Evolutionary conservation across 2,888 invertebrate genomes (phyloP).

Genomic region (Thumatha senex): DNA sequence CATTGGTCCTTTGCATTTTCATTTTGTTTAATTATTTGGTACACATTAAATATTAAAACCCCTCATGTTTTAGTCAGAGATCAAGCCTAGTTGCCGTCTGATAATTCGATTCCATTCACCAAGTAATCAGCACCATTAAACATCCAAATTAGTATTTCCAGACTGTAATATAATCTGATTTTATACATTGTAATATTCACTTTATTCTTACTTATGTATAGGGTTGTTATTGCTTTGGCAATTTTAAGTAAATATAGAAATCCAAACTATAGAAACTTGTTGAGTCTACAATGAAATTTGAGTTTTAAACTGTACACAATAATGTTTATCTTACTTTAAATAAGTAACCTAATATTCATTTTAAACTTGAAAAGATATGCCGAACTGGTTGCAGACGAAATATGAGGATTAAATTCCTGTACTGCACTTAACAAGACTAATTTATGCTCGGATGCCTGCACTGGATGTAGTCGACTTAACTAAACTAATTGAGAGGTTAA

Average conservation of each 20-base stretch:
- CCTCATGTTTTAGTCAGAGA: constrained; percentile 61
- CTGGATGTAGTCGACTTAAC: constrained; percentile 61
- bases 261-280: constrained; percentile 16
- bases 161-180: constrained; percentile 30
- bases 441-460: constrained; percentile 73
- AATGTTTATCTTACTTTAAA: constrained; percentile 51
- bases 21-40: constrained; percentile 35
- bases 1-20: background rate
- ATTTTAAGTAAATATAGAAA: constrained; percentile 13
- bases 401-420: constrained; percentile 83
- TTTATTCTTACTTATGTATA: background rate
- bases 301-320: constrained; percentile 35
- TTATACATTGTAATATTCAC: constrained; percentile 16
- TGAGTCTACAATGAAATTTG: constrained; percentile 41
- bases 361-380: constrained; percentile 76
- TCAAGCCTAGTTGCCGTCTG: constrained; percentile 62
- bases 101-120: constrained; percentile 75
- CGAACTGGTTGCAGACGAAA: constrained; percentile 77
- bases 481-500: constrained; percentile 79
- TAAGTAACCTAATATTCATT: constrained; percentile 54
- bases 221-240: constrained; percentile 1
- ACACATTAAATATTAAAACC: constrained; percentile 58
- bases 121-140: constrained; percentile 76
- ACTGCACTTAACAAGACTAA: constrained; percentile 82
- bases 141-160: constrained; percentile 35